Evolutionary conservation across 2,113 vertebrate species (phyloP).

Genomic region (Coturnix japonica): DNA sequence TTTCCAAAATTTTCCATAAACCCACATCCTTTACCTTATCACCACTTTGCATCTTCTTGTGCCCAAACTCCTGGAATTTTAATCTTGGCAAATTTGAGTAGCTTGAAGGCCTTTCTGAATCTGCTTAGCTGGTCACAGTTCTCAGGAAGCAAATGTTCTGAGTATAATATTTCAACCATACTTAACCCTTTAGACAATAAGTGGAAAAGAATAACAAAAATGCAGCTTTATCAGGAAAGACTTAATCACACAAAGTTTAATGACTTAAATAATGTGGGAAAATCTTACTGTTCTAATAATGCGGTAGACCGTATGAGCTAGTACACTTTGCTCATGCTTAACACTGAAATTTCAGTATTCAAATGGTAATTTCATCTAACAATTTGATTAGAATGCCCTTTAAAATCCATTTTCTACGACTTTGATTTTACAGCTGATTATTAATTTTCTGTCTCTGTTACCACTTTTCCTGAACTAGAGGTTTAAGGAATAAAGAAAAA

Average conservation of each 20-base stretch:
- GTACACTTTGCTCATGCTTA: conserved; percentile 6
- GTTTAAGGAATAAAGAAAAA: not conserved
- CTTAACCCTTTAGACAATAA: not conserved
- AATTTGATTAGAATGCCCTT: not conserved
- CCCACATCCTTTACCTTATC: not conserved
- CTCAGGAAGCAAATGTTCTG: not conserved
- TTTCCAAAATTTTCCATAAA: not conserved
- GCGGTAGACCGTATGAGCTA: not conserved
- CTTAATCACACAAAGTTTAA: not conserved
- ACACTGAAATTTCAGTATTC: not conserved
- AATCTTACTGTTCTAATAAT: not conserved
- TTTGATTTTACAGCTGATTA: conserved; percentile 19
- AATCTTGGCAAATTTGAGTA: not conserved
- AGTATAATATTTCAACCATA: not conserved
- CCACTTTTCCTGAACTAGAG: not conserved
- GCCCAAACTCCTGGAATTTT: not conserved
- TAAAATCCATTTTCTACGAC: conserved; percentile 27
- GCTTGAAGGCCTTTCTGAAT: not conserved
- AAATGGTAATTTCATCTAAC: not conserved
- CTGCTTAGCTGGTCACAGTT: not conserved
- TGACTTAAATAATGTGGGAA: not conserved
- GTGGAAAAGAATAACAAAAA: not conserved
- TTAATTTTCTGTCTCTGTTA: not conserved
- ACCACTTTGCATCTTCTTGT: not conserved
- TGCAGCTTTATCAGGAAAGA: not conserved